These are phyloP conservation scores for Melieria picta DNA, from an alignment of 2,888 invertebrate genomes.

Conservation along the genomic window DNA sequence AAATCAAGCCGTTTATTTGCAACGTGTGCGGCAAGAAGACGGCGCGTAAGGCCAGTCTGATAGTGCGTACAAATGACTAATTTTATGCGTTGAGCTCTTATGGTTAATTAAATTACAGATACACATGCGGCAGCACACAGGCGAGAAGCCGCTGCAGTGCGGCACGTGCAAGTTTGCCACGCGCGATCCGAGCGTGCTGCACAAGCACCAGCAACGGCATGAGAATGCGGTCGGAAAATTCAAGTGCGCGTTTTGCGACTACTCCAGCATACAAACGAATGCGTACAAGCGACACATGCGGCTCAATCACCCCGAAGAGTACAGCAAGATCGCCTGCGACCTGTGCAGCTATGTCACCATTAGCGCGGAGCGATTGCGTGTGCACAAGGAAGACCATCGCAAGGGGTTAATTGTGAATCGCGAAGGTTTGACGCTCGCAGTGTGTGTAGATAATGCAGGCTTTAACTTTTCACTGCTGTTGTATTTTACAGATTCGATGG, in stretches of 20 bases:
- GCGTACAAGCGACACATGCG: conserved; percentile 73
- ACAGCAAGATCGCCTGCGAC: conserved; percentile 58
- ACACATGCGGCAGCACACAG: conserved; percentile 80
- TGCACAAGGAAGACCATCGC: conserved; percentile 60
- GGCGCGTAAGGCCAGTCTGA: conserved; percentile 76
- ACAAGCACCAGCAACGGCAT: conserved; percentile 74
- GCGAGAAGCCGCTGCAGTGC: conserved; percentile 81
- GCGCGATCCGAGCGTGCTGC: conserved; percentile 79
- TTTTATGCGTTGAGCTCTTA: not conserved
- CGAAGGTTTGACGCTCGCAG: conserved; percentile 47
- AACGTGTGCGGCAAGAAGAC: conserved; percentile 79
- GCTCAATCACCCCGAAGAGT: conserved; percentile 68
- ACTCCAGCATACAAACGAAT: conserved; percentile 76
- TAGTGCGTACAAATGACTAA: conserved; percentile 58
- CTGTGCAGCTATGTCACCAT: conserved; percentile 59
- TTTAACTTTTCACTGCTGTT: not conserved
- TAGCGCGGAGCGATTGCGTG: conserved; percentile 51
- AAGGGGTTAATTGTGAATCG: conserved; percentile 56
- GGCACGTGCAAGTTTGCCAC: conserved; percentile 75
- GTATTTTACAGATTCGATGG: conserved; percentile 51
- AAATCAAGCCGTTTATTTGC: conserved; percentile 78
- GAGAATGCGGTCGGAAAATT: conserved; percentile 68
- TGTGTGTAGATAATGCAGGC: not conserved
- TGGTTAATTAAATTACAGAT: conserved; percentile 64
- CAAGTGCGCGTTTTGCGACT: conserved; percentile 75